phyloP scores from a whole-genome alignment of 2,797 vertebrate species.

The Sparus aurata region DNA sequence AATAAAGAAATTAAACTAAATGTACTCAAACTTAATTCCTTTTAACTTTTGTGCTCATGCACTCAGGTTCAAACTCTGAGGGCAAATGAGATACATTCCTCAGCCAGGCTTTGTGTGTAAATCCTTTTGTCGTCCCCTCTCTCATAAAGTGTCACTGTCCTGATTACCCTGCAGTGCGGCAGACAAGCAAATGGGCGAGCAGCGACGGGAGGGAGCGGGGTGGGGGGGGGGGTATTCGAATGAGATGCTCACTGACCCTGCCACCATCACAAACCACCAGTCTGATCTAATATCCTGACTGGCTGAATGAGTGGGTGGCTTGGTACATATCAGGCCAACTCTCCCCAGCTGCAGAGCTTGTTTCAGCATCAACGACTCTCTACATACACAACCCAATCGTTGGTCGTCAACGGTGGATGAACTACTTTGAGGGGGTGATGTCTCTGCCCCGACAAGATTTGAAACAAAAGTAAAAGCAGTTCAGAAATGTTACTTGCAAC shows the following conservation, averaged over 20 bases:
- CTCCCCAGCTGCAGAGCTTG: slow-evolving; percentile 55
- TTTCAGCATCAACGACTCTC: slow-evolving; percentile 53
- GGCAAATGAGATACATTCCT: slow-evolving; percentile 78
- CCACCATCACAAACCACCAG: slow-evolving; percentile 83
- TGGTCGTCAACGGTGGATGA: slow-evolving; percentile 12
- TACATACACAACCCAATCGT: slow-evolving; percentile 25
- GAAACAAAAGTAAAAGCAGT: slow-evolving; percentile 34
- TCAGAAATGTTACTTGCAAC: slow-evolving; percentile 17
- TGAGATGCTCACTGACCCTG: slow-evolving; percentile 87
- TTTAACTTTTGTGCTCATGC: slow-evolving; percentile 70
- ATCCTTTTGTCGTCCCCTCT: slow-evolving; percentile 81
- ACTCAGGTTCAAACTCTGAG: slow-evolving; percentile 74
- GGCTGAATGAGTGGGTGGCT: slow-evolving; percentile 73
- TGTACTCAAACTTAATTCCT: slow-evolving; percentile 66
- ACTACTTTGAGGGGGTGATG: slow-evolving; percentile 15
- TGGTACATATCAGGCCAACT: slow-evolving; percentile 65
- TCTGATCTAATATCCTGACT: slow-evolving; percentile 86
- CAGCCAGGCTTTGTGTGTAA: slow-evolving; percentile 78
- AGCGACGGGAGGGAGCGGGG: slow-evolving; percentile 58
- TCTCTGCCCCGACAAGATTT: slow-evolving; percentile 8
- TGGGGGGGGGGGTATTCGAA: slow-evolving; percentile 56
- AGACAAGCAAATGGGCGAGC: slow-evolving; percentile 73
- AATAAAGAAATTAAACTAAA: slow-evolving; percentile 73
- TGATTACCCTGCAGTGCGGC: slow-evolving; percentile 85
- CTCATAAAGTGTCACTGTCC: slow-evolving; percentile 84